A percentile compares a stretch with the other conserved stretches of the same genome.
phyloP scores from a whole-genome alignment of 2,888 invertebrate species.

The Hydrotaea diabolus region DNA sequence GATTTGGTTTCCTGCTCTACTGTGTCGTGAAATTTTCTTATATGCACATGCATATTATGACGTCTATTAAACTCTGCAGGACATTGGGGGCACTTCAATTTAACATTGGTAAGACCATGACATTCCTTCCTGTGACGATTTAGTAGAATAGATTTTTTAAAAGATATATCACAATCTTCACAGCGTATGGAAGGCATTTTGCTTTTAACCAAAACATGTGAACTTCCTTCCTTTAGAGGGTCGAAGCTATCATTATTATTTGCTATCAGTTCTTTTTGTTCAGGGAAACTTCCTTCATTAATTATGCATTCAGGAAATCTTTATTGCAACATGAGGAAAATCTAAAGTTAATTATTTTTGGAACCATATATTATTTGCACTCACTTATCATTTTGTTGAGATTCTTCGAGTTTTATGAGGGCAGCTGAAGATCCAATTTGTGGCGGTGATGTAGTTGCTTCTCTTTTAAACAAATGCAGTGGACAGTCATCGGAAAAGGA shows the following conservation, averaged over 20 bases:
- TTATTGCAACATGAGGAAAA: slow-evolving; percentile 6
- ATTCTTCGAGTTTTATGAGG: neutral
- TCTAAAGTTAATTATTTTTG: neutral
- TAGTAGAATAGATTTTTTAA: slow-evolving; percentile 84
- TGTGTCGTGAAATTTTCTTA: slow-evolving; percentile 76
- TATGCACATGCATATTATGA: slow-evolving; percentile 83
- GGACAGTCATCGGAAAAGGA: neutral
- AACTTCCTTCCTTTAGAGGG: neutral
- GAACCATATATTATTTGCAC: neutral
- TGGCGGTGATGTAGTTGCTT: neutral
- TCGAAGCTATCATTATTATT: slow-evolving; percentile 36
- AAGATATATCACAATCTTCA: slow-evolving; percentile 84
- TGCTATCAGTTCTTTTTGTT: slow-evolving; percentile 27
- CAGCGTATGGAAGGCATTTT: slow-evolving; percentile 77
- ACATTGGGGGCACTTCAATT: slow-evolving; percentile 83
- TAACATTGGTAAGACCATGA: slow-evolving; percentile 82
- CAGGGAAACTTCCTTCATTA: slow-evolving; percentile 35
- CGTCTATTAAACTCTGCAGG: slow-evolving; percentile 83
- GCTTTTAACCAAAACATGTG: slow-evolving; percentile 3
- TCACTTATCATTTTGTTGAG: neutral
- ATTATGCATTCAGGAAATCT: slow-evolving; percentile 22
- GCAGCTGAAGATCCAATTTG: neutral
- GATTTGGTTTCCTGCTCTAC: slow-evolving; percentile 47
- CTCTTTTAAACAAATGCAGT: neutral
- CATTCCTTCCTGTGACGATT: slow-evolving; percentile 84